Conservation (phyloP, 2,797 vertebrate genomes). For the Melanogrammus aeglefinus region DNA sequence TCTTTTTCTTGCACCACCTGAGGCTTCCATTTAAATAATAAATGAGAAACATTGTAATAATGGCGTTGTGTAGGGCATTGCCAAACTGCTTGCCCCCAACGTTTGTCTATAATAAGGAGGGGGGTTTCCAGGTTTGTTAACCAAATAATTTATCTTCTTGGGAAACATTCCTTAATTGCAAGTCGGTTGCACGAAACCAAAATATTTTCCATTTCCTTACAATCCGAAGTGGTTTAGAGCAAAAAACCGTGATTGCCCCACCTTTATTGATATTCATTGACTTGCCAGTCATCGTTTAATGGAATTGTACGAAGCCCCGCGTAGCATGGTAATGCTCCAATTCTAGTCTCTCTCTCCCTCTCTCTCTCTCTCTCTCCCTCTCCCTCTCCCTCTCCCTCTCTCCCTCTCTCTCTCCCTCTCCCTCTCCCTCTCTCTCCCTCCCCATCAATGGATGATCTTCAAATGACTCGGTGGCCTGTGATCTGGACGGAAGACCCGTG, state of each 20-base stretch:
- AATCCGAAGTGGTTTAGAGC: background rate
- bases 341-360: background rate
- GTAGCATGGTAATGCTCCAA: background rate
- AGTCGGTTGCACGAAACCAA: background rate
- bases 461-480: slow-evolving; percentile 47
- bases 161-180: background rate
- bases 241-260: background rate
- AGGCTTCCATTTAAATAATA: background rate
- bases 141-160: background rate
- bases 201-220: background rate
- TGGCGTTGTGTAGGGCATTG: too few relatives aligned
- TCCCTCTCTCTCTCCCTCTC: too few relatives aligned
- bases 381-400: too few relatives aligned
- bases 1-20: background rate
- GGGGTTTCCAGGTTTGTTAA: background rate
- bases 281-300: background rate
- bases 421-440: background rate
- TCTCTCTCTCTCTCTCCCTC: too few relatives aligned
- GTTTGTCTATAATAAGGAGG: background rate
- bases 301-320: background rate
- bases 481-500: slow-evolving; percentile 62
- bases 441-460: background rate
- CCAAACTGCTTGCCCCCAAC: too few relatives aligned
- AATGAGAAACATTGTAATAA: background rate
- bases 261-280: background rate